Evolutionary conservation across 2,888 invertebrate species (phyloP), one percentile per base, ranked within the genome.

Genomic region (Ramazzottius varieornatus): DNA sequence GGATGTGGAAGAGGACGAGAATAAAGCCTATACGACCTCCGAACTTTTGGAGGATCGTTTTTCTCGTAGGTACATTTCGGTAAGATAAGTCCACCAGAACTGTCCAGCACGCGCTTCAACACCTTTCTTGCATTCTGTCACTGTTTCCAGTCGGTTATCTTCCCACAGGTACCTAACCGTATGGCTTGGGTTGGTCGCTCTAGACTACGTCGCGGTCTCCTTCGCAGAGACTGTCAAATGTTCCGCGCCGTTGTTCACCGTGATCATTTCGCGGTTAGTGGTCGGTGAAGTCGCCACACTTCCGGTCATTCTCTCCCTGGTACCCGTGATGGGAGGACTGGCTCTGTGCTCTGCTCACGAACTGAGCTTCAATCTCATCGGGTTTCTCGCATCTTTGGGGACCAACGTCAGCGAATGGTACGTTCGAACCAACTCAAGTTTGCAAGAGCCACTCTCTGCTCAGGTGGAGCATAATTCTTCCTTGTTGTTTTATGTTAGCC

Each of bases 171-270:
- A 85, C 75, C 79, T 82, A 64, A 85, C 85, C 2, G 84, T 86
- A 65, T 81, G 85, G 67, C 75, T 85, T 71, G 86, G 86, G 66
- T 76, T 86, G 70, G 80, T 85, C 65, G 84, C 86, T 8, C 77
- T 86, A 66, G 84, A 85, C 78, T 85, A 83, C 75, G 84, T 86
- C 67, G 84, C 85, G 67, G 85, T 86, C 66, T 85, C 85, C 74
- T 86, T 86, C 74, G 85, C 85, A 63, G 86, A 86, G 75, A 86
- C 86, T 20, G 83, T 86, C 64, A 86, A 86, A 75, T 85, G 85
- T 75, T 85, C 85, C 34, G 85, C 85, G 29, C 86, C 86, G 46
- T 78, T 86, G 65, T 86, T 86, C 75, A 86, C 86, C 46, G 85
- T 86, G 66, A 74, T 85, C 68, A 84, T 86, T 71, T 83, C 85